Base-by-base conservation (phyloP, 2,888 invertebrate species). In the Oegoconia quadripuncta region DNA sequence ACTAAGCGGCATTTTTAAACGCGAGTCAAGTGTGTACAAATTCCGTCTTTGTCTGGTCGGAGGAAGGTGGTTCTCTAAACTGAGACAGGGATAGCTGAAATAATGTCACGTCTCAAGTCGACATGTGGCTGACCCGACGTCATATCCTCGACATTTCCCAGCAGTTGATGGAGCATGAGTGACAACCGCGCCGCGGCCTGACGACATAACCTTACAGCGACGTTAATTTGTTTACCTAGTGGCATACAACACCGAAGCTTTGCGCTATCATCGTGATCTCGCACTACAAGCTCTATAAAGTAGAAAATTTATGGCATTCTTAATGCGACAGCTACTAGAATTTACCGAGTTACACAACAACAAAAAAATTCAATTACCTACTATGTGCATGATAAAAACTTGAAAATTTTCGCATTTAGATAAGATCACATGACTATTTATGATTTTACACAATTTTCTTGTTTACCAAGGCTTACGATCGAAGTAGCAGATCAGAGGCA, bases 161-260 rank as follows among this genome's bases (percentile, higher is more conserved):
- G 76, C 80, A 82, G 78, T 87, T 87, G 87, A 88, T 88, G 84
- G 76, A 79, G 82, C 84, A 86, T 88, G 88, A 88, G 81, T 83
- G 87, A 83, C 88, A 83, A 71, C 72, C 69, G 67, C 59, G 58
- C 56, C 60, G 61, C 64, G 47, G 59, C 57, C 65, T 62, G 66
- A 58, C 77, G 80, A 79, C 66, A 72, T 83, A 78, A 83, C 86
- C 70, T 88, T 83, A 70, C 73, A 72, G 69, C 56, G 72, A 75
- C 80, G 88, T 84, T 81, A 79, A 84, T 86, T 82, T 76, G 74
- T 74, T 64, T 63, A 65, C 53, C 64, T 73, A 74, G 67, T 66
- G 65, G 68, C 72, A 67, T 75, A 69, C 71, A 71, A 69, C 74
- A 65, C 64, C 63, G 66, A 71, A 68, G 71, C 65, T 62, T 54